Base-by-base conservation (phyloP, 2,113 vertebrate genomes). In the Poecile atricapillus region DNA sequence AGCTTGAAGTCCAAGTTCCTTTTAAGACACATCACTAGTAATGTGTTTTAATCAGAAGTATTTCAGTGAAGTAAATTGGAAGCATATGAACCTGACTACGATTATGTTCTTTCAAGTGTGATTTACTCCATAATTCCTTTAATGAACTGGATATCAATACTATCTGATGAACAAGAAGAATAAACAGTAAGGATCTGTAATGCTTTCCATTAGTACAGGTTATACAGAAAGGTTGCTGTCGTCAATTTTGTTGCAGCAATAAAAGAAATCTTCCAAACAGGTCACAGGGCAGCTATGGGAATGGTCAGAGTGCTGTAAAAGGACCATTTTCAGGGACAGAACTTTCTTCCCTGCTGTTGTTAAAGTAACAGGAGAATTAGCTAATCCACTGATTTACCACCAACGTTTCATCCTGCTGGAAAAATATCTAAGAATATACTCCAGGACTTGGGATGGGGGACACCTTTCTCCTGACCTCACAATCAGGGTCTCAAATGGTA, bases 1-100 rank as follows among this genome's bases (percentile, higher is more conserved):
- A 84, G 73, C 60, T 77, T 84, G 69, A 91, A 82, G 69, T 87
- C 95, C 92, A 96, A 95, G 95, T 94, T 94, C 83, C 70, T 95
- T 96, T 97, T 73, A 47, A 95, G 83, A 47, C 65, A 95, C 43
- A 18, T 93, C 94, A 94, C 53, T 65, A 92, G 89, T 71, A 93
- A 92, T 30, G 71, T 84, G 73, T 85, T 94, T 91, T 89, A 93
- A 96, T 96, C 65, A 87, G 39, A 90, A 83, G 49, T 53, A 63
- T 86, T 96, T 94, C 47, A 90, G 77, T 59, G 80, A 89, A 91
- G 64, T 69, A 92, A 96, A 97, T 89, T 94, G 58, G 86, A 96
- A 93, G 90, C 86, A 89, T 92, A 80, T 96, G 95, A 86, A 69
- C 28, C 28, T 79, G 90, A 69, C 49, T 63, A 76, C 73, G 49